A percentile compares a stretch with the other conserved stretches of the same genome.
phyloP scores from a whole-genome alignment of 2,797 vertebrate genomes.

The Molossus alvarezi region DNA sequence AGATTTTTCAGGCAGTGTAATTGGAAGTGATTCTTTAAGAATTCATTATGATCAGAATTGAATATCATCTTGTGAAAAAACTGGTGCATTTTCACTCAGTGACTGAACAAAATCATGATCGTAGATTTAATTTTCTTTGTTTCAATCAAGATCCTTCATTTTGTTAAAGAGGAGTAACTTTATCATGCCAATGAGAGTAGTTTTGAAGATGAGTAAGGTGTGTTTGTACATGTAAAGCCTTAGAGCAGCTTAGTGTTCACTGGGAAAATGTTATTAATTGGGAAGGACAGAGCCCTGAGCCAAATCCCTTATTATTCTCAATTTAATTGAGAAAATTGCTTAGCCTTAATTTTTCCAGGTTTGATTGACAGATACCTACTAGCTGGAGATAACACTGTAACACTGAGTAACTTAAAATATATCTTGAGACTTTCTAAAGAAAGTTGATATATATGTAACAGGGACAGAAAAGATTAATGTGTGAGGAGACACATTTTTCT shows the following conservation, averaged over 20 bases:
- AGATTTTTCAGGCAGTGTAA: not conserved
- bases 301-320: slow-evolving; percentile 60
- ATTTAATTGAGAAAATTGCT: slow-evolving; percentile 73
- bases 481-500: not conserved
- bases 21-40: slow-evolving; percentile 52
- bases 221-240: slow-evolving; percentile 1
- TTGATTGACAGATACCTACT: slow-evolving; percentile 54
- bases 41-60: not conserved
- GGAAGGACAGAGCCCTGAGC: slow-evolving; percentile 47
- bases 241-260: slow-evolving; percentile 24
- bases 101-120: not conserved
- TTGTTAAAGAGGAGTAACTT: slow-evolving; percentile 33
- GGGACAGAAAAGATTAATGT: slow-evolving; percentile 16
- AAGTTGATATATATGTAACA: not conserved
- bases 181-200: not conserved
- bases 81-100: not conserved
- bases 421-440: not conserved
- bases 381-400: not conserved
- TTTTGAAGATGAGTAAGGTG: slow-evolving; percentile 37
- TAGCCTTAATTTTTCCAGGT: slow-evolving; percentile 37
- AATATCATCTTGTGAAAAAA: slow-evolving; percentile 3
- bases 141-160: slow-evolving; percentile 63
- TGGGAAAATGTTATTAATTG: slow-evolving; percentile 70
- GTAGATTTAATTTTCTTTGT: slow-evolving; percentile 54
- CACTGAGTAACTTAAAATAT: slow-evolving; percentile 49